Evolutionary conservation across 1,140 invertebrate genomes (phyloP).

Genomic region (Helicoverpa armigera): DNA sequence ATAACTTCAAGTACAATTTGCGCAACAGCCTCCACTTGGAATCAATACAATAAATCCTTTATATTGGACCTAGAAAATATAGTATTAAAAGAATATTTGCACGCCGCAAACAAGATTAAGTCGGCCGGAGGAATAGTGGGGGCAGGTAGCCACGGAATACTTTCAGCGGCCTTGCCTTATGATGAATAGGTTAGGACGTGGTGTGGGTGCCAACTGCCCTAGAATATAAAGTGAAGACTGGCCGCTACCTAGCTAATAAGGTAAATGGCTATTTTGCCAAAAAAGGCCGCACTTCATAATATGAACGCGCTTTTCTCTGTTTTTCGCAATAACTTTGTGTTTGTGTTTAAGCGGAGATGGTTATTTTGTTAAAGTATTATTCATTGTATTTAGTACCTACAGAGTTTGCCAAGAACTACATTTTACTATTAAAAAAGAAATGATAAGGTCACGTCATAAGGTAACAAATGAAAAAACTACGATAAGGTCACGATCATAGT

Average conservation of each 20-base stretch:
- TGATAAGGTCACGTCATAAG: no score
- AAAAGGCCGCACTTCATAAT: slow-evolving; percentile 18
- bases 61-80: slow-evolving; percentile 22
- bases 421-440: no score
- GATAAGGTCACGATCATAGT: no score
- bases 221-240: slow-evolving; percentile 46
- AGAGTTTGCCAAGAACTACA: no score
- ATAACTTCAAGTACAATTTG: background rate
- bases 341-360: background rate
- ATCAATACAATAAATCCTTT: slow-evolving; percentile 27
- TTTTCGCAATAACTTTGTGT: slow-evolving; percentile 13
- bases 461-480: no score
- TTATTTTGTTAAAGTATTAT: background rate
- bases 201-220: slow-evolving; percentile 53
- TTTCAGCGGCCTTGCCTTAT: slow-evolving; percentile 56
- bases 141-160: slow-evolving; percentile 60
- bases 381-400: background rate
- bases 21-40: background rate
- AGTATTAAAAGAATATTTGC: slow-evolving; percentile 56
- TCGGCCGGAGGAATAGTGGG: slow-evolving; percentile 57
- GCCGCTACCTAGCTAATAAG: slow-evolving; percentile 47
- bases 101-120: slow-evolving; percentile 62
- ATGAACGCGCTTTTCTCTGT: background rate
- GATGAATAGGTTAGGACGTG: slow-evolving; percentile 65
- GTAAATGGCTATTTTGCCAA: slow-evolving; percentile 42